These are phyloP conservation scores for Drusus annulatus DNA, from an alignment of 1,140 invertebrate species.

Conservation along the genomic window DNA sequence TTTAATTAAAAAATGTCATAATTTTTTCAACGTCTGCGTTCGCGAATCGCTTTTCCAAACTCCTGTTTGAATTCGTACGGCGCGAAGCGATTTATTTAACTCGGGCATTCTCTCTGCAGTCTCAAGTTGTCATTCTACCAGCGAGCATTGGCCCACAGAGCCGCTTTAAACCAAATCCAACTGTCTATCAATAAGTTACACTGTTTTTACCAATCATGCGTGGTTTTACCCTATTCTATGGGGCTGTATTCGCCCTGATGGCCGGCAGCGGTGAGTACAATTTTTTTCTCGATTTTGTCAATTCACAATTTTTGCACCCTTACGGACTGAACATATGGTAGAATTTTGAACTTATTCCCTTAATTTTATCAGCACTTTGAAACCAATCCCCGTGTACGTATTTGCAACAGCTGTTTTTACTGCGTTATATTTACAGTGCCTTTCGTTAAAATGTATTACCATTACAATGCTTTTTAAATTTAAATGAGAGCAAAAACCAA, in stretches of 20 bases:
- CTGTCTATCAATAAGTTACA: constrained; percentile 1
- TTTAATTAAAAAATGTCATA: too few relatives aligned
- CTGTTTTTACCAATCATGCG: constrained; percentile 25
- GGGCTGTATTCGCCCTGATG: constrained; percentile 35
- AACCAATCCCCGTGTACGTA: too few relatives aligned
- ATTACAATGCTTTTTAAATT: too few relatives aligned
- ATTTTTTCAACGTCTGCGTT: background rate
- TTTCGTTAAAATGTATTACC: too few relatives aligned
- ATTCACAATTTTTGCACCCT: too few relatives aligned
- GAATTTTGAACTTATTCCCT: background rate
- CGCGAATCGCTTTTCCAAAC: constrained; percentile 5
- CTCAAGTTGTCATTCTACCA: constrained; percentile 14
- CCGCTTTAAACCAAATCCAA: background rate
- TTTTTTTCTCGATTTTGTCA: background rate
- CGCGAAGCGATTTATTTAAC: background rate
- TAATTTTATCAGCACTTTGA: background rate
- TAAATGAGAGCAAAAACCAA: too few relatives aligned
- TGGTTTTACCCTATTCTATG: constrained; percentile 32
- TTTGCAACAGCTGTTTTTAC: too few relatives aligned
- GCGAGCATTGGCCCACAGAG: background rate
- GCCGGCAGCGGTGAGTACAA: constrained; percentile 29
- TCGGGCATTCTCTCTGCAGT: constrained; percentile 26
- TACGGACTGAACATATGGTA: background rate
- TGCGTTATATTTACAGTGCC: too few relatives aligned
- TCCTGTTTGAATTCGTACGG: background rate